These are phyloP conservation scores for Aix galericulata DNA, from an alignment of 2,113 vertebrate genomes.

Conservation along the genomic window DNA sequence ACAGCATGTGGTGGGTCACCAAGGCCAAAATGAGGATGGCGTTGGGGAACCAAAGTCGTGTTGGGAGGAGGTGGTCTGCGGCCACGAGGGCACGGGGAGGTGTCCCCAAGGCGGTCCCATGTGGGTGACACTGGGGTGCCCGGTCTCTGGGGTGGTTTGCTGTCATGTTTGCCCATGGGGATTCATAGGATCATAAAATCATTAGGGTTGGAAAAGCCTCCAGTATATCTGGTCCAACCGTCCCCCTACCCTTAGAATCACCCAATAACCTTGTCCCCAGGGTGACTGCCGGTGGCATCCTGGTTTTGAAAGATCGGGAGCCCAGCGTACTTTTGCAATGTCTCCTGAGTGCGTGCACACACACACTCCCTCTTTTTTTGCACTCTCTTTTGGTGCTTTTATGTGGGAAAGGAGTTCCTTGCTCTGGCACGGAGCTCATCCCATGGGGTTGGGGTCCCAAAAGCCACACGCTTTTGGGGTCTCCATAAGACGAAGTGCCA, in stretches of 20 bases:
- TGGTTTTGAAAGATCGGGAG: too few relatives aligned
- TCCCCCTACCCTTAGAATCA: too few relatives aligned
- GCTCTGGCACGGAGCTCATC: not conserved
- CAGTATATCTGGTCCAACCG: too few relatives aligned
- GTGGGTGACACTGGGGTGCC: not conserved
- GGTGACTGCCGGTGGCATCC: not conserved
- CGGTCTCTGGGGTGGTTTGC: not conserved
- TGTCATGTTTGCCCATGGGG: not conserved
- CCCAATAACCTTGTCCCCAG: too few relatives aligned
- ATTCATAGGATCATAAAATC: not conserved
- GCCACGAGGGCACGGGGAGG: not conserved
- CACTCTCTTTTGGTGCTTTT: not conserved
- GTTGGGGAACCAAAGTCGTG: not conserved
- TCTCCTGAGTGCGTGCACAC: not conserved
- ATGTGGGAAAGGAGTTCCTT: not conserved
- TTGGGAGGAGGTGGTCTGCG: not conserved
- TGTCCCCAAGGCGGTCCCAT: not conserved
- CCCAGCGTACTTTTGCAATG: not conserved
- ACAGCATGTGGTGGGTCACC: not conserved
- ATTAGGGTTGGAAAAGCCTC: too few relatives aligned
- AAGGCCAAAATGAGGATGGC: not conserved
- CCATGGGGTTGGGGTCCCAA: not conserved
- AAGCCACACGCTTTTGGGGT: not conserved
- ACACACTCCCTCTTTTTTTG: not conserved
- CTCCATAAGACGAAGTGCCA: not conserved